Evolutionary conservation across 2,797 vertebrate species (phyloP).

Genomic region (Sebastes diaconus): DNA sequence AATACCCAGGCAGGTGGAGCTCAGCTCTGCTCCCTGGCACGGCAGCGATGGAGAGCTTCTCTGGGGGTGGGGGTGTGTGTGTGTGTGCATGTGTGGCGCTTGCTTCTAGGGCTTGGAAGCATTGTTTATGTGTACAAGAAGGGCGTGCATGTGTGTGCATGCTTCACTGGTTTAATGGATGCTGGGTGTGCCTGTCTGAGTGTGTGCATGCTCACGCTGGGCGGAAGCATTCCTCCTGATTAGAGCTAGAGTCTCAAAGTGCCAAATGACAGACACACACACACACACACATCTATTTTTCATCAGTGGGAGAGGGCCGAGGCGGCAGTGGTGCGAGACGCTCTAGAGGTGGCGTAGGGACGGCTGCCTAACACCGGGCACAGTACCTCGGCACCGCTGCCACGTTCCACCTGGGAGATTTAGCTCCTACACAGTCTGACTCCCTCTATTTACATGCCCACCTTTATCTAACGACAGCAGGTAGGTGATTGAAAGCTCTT

Average conservation of each 20-base stretch:
- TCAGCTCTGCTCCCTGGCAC: slow-evolving; percentile 73
- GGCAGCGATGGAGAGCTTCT: slow-evolving; percentile 48
- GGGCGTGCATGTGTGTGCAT: slow-evolving; percentile 23
- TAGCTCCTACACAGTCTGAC: slow-evolving; percentile 47
- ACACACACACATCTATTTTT: slow-evolving; percentile 60
- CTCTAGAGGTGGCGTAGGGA: slow-evolving; percentile 49
- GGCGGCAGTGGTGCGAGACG: slow-evolving; percentile 52
- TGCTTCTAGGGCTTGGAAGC: slow-evolving; percentile 42
- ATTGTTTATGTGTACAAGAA: slow-evolving; percentile 40
- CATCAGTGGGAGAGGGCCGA: slow-evolving; percentile 55
- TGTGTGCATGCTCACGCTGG: slow-evolving; percentile 31
- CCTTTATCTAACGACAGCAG: slow-evolving; percentile 75
- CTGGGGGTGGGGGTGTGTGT: slow-evolving; percentile 33
- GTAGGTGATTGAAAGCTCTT: slow-evolving; percentile 69
- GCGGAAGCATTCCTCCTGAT: slow-evolving; percentile 65
- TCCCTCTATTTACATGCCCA: slow-evolving; percentile 71
- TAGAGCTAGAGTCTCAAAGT: slow-evolving; percentile 60
- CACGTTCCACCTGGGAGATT: slow-evolving; percentile 64
- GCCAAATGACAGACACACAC: slow-evolving; percentile 57
- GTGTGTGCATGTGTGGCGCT: slow-evolving; percentile 16
- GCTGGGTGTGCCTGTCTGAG: slow-evolving; percentile 17
- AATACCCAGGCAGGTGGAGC: slow-evolving; percentile 82
- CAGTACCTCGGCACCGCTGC: slow-evolving; percentile 38
- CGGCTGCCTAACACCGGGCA: slow-evolving; percentile 40
- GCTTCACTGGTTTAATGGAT: slow-evolving; percentile 58